Percentiles rank a stretch among this genome's conserved stretches.
Conservation (phyloP, 1,140 invertebrate genomes). For the Drosophila kohkoa region DNA sequence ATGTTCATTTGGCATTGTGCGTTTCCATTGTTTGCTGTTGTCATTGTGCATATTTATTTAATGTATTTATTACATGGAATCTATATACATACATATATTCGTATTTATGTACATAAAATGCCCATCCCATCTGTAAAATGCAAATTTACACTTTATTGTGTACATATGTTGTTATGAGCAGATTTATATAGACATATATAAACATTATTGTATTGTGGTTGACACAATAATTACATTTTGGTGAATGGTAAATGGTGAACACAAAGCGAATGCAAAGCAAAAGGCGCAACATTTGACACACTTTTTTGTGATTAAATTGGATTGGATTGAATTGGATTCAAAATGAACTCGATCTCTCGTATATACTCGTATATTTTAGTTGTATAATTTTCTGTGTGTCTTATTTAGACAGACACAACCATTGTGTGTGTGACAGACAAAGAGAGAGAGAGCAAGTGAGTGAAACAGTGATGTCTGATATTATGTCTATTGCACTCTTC, state of each 20-base stretch:
- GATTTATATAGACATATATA: conserved; percentile 27
- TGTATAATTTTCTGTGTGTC: conserved; percentile 10
- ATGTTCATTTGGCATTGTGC: conserved; percentile 57
- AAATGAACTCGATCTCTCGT: neutral
- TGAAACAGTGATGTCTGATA: conserved; percentile 22
- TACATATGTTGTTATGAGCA: conserved; percentile 28
- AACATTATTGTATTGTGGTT: conserved; percentile 45
- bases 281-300: conserved; percentile 50
- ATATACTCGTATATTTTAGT: conserved; percentile 15
- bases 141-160: conserved; percentile 28
- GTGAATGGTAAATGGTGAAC: conserved; percentile 4
- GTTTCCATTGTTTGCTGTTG: conserved; percentile 67
- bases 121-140: conserved; percentile 6
- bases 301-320: conserved; percentile 35
- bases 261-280: conserved; percentile 28
- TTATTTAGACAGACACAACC: neutral
- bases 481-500: conserved; percentile 60
- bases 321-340: neutral
- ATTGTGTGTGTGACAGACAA: neutral
- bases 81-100: conserved; percentile 25
- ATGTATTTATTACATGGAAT: conserved; percentile 3
- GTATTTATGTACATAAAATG: conserved; percentile 5
- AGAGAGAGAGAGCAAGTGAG: neutral
- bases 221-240: conserved; percentile 48
- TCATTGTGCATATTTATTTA: conserved; percentile 61